Base-by-base conservation (phyloP, 1,140 invertebrate genomes). In the Phenacoccus solenopsis region DNA sequence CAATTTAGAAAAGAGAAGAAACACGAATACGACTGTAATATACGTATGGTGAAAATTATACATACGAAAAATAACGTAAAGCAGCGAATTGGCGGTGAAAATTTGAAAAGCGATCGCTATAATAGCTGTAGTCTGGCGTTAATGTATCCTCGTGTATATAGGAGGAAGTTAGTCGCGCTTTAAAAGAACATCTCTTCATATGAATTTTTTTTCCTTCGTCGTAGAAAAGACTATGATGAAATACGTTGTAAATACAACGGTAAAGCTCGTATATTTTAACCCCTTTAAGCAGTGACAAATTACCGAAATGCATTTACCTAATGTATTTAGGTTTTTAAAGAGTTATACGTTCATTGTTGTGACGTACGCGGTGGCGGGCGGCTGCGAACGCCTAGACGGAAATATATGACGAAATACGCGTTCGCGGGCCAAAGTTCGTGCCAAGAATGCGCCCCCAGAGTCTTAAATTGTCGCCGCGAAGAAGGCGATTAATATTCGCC, bases 301-400 rank as follows among this genome's bases (percentile, higher is more conserved):
- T 64, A 64, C 59, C 59, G 16, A 64, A 64, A 64, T 64, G 20
- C 59, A 64, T 64, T 64, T 64, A 64, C 59, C 59, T 64, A 64
- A 64, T 64, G 59, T 64, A 64, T 64, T 64, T 64, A 64, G 20
- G 25, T 64, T 64, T 38, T 64, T 64, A 64, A 64, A 64, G 59
- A 64, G 59, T 64, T 64, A 13, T 32, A 22, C 59, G 21, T 64
- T 64, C 59, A 64, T 64, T 64, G 59, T 64, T 64, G 59, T 64
- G 59, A 64, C 59, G 59, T 64, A 27, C 59, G 59, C 22, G 59
- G 25, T 64, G 20, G 59, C 25, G 20, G 59, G 59, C 21, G 56
- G 56, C 21, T 7, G 56, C 59, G 59, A 64, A 27, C 59, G 59
- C 59, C 59, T 64, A 64, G 59, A 64, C 59, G 59, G 25, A 25